Evolutionary conservation across 2,888 invertebrate species (phyloP), one percentile per base, ranked within the genome.

Genomic region (Ischnura elegans): DNA sequence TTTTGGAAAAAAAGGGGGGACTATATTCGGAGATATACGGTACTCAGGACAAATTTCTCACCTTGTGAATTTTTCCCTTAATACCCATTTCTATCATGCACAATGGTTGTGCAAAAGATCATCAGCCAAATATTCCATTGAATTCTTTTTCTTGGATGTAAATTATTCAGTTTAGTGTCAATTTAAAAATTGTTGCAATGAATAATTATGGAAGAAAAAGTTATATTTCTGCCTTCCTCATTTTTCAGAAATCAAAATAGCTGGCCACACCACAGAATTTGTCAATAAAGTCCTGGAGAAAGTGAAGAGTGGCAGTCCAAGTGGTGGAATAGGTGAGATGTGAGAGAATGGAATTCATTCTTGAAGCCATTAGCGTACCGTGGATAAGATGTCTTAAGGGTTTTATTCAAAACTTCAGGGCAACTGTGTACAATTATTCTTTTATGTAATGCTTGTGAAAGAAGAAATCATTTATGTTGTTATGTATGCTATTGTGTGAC

Each of bases 221-320:
- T n/a, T 76, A 6, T 29, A n/a, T n/a, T n/a, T 10, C 51, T 55
- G 86, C 93, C 93, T 94, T 61, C 93, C 94, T 94, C 94, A 87
- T 94, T 94, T 97, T 95, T 93, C 97, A 98, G 99, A 98, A 96
- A 96, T 98, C 93, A 98, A 97, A 97, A 98, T 99, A 95, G 99
- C 99, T 93, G 99, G 98, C 93, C 97, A 98, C 95, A 98, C 99
- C 90, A 98, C 99, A 21, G 99, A 99, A 95, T 99, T 98, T 96
- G 99, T 99, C 84, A 99, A 99, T 96, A 97, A 97, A 96, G 97
- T 99, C 94, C 96, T 99, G 96, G 98, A 98, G 94, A 98, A 98
- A 96, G 97, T 99, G 93, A 98, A 97, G 96, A 96, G 97, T 94
- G 99, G 99, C 55, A 97, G 98, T 95, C 97, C 97, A 93, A 97